Evolutionary conservation across 2,888 invertebrate genomes (phyloP).

Genomic region (Scaptodrosophila latifasciaeformis): DNA sequence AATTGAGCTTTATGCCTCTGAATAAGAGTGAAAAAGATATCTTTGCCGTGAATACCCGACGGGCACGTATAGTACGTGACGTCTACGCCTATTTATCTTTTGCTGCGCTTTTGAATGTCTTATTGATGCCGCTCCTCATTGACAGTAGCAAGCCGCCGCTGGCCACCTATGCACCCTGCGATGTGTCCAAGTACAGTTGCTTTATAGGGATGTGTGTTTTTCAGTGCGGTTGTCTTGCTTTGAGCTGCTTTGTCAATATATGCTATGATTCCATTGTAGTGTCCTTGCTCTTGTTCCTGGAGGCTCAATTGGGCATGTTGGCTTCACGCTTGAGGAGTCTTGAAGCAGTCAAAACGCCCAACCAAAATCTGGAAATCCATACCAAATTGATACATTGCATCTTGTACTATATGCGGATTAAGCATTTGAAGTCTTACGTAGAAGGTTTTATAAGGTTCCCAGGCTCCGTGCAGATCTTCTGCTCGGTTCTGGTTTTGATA

Average conservation of each 20-base stretch:
- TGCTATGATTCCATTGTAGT: conserved; percentile 58
- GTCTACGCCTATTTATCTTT: conserved; percentile 45
- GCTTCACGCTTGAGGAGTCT: conserved; percentile 50
- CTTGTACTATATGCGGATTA: conserved; percentile 39
- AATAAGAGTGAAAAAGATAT: no score
- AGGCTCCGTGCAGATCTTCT: conserved; percentile 64
- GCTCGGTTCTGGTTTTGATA: conserved; percentile 63
- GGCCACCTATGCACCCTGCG: conserved; percentile 46
- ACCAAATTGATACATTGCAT: conserved; percentile 53
- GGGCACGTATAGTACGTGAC: conserved; percentile 33
- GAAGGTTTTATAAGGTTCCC: conserved; percentile 53
- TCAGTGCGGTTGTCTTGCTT: conserved; percentile 33
- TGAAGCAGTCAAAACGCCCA: no score
- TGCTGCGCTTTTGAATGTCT: conserved; percentile 26
- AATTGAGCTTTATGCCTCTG: no score
- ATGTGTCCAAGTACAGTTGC: conserved; percentile 21
- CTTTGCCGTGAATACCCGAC: no score
- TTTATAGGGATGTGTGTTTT: conserved; percentile 45
- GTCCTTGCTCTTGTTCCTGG: conserved; percentile 54
- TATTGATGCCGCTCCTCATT: conserved; percentile 36
- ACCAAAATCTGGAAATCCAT: no score
- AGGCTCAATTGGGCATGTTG: conserved; percentile 61
- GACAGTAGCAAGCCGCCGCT: conserved; percentile 42
- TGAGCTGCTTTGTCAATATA: conserved; percentile 52
- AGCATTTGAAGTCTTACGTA: conserved; percentile 38